These are phyloP conservation scores for Lepilemur ruficaudatus DNA, from an alignment of 2,797 vertebrate species.

Conservation along the genomic window DNA sequence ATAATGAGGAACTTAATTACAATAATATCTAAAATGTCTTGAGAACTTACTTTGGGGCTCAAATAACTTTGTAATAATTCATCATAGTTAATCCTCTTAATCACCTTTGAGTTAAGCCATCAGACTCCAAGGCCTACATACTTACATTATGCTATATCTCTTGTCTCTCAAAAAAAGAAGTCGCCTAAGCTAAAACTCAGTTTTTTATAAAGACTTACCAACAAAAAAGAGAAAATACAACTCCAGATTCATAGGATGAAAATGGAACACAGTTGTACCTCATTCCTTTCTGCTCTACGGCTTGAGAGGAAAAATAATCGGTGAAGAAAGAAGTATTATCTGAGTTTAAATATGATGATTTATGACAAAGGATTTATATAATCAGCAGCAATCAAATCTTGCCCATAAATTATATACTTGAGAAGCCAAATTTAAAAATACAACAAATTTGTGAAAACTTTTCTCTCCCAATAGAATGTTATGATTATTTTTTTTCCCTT, in stretches of 20 bases:
- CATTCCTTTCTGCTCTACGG: not conserved
- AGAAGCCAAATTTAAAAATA: not conserved
- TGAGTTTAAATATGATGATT: not conserved
- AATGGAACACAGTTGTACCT: not conserved
- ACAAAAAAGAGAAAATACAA: not conserved
- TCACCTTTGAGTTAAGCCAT: not conserved
- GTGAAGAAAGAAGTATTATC: not conserved
- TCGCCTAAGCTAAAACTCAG: not conserved
- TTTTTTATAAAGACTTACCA: not conserved
- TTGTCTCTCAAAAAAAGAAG: not conserved
- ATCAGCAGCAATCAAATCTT: not conserved
- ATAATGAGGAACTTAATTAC: not conserved
- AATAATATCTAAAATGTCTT: constrained; percentile 5
- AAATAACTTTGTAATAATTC: not conserved
- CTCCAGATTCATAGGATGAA: not conserved
- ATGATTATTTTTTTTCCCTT: not conserved
- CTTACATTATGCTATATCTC: not conserved
- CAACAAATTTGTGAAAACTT: not conserved
- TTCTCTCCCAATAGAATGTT: not conserved
- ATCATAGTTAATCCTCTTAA: not conserved
- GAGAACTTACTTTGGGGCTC: not conserved
- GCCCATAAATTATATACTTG: not conserved
- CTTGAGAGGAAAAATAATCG: not conserved
- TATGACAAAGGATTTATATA: not conserved
- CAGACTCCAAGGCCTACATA: not conserved